Conservation (phyloP, 2,113 vertebrate species). For the Peromyscus californicus region DNA sequence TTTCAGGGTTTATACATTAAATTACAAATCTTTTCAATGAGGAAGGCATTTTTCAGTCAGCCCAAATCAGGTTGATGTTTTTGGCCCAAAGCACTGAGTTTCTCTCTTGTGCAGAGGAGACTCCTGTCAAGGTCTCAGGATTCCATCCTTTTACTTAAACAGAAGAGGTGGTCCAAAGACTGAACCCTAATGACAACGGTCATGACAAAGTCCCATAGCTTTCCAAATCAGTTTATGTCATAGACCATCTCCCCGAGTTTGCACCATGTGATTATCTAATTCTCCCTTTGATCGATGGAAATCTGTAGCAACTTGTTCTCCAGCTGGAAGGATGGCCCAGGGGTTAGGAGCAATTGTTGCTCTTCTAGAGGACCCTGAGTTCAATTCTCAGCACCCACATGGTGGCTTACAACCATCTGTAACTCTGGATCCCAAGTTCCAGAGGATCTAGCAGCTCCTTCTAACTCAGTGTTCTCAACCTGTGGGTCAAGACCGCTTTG, state of each 20-base stretch:
- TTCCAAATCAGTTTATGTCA: background rate
- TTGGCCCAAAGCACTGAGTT: background rate
- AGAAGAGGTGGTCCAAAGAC: background rate
- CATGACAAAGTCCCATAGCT: background rate
- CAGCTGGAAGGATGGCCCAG: background rate
- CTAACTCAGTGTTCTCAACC: background rate
- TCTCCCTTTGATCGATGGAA: background rate
- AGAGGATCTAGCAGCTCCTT: background rate
- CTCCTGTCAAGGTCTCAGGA: background rate
- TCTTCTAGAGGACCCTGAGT: background rate
- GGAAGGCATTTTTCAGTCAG: conserved; percentile 18
- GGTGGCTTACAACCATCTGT: background rate
- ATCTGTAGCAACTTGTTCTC: background rate
- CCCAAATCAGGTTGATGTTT: background rate
- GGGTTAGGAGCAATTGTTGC: background rate
- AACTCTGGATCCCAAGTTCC: background rate
- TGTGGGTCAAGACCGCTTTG: background rate
- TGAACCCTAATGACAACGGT: background rate
- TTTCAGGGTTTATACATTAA: conserved; percentile 55
- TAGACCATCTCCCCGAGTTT: background rate
- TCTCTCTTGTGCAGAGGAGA: background rate
- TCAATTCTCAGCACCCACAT: background rate
- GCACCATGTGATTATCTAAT: background rate
- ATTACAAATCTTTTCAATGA: conserved; percentile 32
- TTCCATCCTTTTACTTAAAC: conserved; percentile 8